Conservation (phyloP, 2,113 vertebrate genomes). For the Hassar affinis region DNA sequence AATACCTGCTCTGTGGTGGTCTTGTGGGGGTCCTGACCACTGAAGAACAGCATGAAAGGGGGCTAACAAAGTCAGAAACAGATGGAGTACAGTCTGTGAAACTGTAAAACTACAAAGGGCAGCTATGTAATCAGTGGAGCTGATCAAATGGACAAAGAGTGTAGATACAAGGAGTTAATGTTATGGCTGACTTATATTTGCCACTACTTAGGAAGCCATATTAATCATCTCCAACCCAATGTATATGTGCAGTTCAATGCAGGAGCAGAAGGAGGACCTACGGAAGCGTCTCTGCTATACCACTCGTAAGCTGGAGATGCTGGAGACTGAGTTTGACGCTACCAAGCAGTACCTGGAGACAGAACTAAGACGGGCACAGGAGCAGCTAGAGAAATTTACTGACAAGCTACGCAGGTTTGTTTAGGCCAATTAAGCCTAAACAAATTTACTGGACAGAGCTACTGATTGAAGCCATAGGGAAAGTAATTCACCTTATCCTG, state of each 20-base stretch:
- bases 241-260: slow-evolving; percentile 77
- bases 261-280: slow-evolving; percentile 96
- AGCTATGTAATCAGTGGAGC: no score
- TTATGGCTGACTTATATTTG: no score
- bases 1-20: no score
- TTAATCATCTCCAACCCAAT: background rate
- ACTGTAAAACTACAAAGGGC: no score
- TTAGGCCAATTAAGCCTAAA: background rate
- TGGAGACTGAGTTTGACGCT: slow-evolving; percentile 91
- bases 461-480: background rate
- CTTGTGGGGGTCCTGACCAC: no score
- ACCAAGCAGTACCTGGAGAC: slow-evolving; percentile 94
- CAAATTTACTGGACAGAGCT: background rate
- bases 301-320: slow-evolving; percentile 91
- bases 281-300: slow-evolving; percentile 91
- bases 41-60: no score
- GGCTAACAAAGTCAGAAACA: no score
- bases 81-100: no score
- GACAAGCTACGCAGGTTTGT: slow-evolving; percentile 89
- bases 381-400: slow-evolving; percentile 93
- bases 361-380: slow-evolving; percentile 89
- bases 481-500: background rate
- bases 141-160: no score
- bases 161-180: no score
- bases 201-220: background rate